A percentile compares a stretch with the other conserved stretches of the same genome.
Conservation (phyloP, 2,113 vertebrate species). For the Ctenodactylus gundi region DNA sequence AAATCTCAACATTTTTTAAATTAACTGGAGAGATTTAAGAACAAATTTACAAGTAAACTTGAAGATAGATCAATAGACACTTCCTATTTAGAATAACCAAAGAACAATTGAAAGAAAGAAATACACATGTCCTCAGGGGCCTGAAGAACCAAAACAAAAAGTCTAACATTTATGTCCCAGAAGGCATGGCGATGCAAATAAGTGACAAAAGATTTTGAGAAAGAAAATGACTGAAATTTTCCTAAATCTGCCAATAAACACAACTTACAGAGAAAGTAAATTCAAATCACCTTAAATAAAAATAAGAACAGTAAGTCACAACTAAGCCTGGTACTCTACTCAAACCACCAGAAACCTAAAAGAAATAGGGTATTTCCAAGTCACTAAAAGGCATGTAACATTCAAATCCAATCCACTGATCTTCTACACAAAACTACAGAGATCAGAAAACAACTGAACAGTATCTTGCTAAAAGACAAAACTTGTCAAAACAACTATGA, state of each 20-base stretch:
- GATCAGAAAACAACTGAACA: not conserved
- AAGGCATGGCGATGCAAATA: not conserved
- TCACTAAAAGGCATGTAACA: not conserved
- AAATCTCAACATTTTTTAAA: not conserved
- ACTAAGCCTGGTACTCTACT: not conserved
- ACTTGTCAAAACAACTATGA: not conserved
- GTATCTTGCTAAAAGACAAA: not conserved
- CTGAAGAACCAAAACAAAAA: not conserved
- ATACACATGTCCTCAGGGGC: not conserved
- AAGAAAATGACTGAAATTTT: not conserved
- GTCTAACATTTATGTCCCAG: not conserved
- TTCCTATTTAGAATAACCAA: not conserved
- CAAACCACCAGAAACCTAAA: not conserved
- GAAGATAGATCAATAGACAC: not conserved
- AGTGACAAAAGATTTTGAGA: not conserved
- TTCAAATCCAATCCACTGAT: not conserved
- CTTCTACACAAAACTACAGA: not conserved
- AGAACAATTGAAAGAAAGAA: not conserved
- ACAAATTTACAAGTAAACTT: not conserved
- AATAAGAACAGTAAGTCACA: not conserved
- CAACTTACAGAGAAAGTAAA: not conserved
- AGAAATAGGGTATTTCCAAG: no score
- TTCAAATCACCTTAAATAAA: not conserved
- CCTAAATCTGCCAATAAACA: not conserved
- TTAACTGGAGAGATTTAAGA: not conserved